Evolutionary conservation across 2,888 invertebrate genomes (phyloP), one percentile per base, ranked within the genome.

Genomic region (Cryptocephalus primarius): DNA sequence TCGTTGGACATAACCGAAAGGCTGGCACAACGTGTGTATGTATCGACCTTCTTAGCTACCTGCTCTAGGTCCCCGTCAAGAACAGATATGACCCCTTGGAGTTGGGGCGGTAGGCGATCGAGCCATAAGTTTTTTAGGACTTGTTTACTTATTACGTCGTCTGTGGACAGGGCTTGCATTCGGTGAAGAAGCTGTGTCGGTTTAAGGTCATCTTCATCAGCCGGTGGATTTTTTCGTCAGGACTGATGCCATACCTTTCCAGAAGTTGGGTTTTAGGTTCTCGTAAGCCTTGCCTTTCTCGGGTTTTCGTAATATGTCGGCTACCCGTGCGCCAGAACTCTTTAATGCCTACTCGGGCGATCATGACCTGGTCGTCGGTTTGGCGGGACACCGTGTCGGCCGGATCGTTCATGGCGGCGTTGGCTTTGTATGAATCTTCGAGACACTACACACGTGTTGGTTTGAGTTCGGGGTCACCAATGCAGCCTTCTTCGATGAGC

Each of bases 81-180:
- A 1, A 43, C n/a, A 10, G 43, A 33, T 32, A 43, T 8, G 12
- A 43, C 43, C n/a, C 43, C 36, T 42, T 31, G 43, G 14, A 33
- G 13, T 36, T 39, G 12, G 32, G 36, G 33, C 12, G 43, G 43
- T 43, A 43, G 14, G 43, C 43, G 43, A 13, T 33, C 43, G 8
- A 43, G 36, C 36, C 43, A 43, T 10, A 43, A 6, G 36, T 36
- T 36, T 36, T 12, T 36, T 4, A 36, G 36, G 3, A 36, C 36
- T 12, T 36, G 36, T 36, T 2, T 6, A 12, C 12, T 36, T 36
- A 36, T 6, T 22, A 22, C 6, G 36, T 4, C 6, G 36, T 36
- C 12, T 6, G 12, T 6, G 36, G 36, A 2, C 36, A 36, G 12
- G 3, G 36, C 36, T 36, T 36, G 6, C 36, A 36, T 36, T 4